Evolutionary conservation across 2,888 invertebrate species (phyloP), one percentile per base, ranked within the genome.

Genomic region (Heterodera filipjevi): DNA sequence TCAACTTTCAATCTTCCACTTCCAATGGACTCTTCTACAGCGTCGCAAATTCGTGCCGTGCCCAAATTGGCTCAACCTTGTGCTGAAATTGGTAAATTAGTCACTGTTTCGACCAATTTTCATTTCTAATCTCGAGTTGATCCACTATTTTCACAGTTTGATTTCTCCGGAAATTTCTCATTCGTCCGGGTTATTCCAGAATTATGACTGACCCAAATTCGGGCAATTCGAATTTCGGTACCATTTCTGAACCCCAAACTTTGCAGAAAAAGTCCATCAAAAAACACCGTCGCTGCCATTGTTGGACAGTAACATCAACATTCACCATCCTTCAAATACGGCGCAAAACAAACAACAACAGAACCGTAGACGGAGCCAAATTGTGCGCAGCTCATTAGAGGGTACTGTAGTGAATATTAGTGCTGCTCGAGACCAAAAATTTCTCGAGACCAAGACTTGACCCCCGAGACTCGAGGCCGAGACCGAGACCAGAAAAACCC

Each of bases 381-480:
- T 73, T 44, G 73, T 73, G 14, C 59, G 44, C 27, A 46, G 49
- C 49, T 73, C 73, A 2, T 27, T 73, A 14, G 64, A 64, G 39
- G 72, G 72, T 72, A 59, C 22, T 53, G 53, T 22, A 53, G 19
- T 53, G 19, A 39, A 39, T 10, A 39, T 39, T 39, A 10, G 39
- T 39, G 39, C 12, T 39, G 39, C 8, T 10, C 39, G 12, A 39
- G n/a, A n/a, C n/a, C n/a, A n/a, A n/a, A n/a, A n/a, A n/a, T n/a
- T n/a, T n/a, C n/a, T n/a, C n/a, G n/a, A n/a, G n/a, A n/a, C n/a
- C n/a, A n/a, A n/a, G n/a, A n/a, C n/a, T n/a, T n/a, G n/a, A n/a
- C n/a, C n/a, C n/a, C n/a, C n/a, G n/a, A n/a, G n/a, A n/a, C n/a
- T n/a, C n/a, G n/a, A n/a, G n/a, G n/a, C n/a, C n/a, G n/a, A n/a